Percentiles rank a stretch among this genome's conserved stretches.
Conservation (phyloP, 2,797 vertebrate genomes). For the Morelia viridis region DNA sequence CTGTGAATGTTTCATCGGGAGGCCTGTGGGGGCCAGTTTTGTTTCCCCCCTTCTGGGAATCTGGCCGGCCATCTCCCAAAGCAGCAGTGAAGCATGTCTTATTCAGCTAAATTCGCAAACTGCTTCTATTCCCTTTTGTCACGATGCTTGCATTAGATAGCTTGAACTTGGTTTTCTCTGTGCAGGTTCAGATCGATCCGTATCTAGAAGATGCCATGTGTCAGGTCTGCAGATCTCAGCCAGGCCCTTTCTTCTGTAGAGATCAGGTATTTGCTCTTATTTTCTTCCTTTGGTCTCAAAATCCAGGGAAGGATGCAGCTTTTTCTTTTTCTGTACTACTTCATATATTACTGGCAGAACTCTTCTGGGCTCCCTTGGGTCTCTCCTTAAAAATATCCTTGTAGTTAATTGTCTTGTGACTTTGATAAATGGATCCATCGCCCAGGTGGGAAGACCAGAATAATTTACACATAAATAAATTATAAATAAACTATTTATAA, state of each 20-base stretch:
- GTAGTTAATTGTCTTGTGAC: no score
- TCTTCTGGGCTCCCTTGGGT: not conserved
- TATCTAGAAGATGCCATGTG: constrained; percentile 98
- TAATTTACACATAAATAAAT: no score
- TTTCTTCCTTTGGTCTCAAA: no score
- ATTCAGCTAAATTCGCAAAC: not conserved
- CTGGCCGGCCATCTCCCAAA: not conserved
- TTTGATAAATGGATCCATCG: no score
- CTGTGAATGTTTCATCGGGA: not conserved
- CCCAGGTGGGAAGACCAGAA: no score
- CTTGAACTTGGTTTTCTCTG: not conserved
- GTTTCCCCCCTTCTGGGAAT: fast-evolving
- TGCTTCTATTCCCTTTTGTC: fast-evolving
- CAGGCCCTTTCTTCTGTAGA: constrained; percentile 97
- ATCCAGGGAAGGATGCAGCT: fast-evolving
- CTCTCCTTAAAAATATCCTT: not conserved
- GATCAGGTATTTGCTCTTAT: constrained; percentile 83
- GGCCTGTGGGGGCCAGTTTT: fast-evolving
- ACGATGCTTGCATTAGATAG: fast-evolving
- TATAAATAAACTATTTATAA: no score
- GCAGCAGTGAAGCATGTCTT: not conserved
- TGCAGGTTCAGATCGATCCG: constrained; percentile 95
- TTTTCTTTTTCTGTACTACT: not conserved
- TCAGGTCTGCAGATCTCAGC: constrained; percentile 91
- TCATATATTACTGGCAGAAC: no score